Base-by-base conservation (phyloP, 2,113 vertebrate species). In the Psittacula cyanocephala region DNA sequence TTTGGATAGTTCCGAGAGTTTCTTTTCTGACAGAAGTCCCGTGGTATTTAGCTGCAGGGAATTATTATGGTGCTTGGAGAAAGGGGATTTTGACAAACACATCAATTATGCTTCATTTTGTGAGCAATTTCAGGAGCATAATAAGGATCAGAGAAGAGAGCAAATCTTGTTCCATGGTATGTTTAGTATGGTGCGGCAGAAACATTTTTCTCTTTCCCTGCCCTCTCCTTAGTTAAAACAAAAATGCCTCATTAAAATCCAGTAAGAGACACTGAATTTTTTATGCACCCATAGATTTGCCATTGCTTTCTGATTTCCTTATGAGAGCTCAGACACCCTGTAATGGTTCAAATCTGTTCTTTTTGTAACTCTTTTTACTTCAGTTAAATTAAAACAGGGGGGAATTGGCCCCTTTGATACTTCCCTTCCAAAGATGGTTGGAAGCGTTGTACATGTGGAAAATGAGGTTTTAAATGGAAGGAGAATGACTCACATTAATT, bases 401-500 rank as follows among this genome's bases (percentile, higher is more conserved):
- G 77, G 85, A 86, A 93, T 92, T 94, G 92, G 43, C 50, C 74
- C 60, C 83, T 91, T 93, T 72, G 70, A 85, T 92, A 88, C 70
- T 95, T 93, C 57, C 93, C 27, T 89, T 91, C 83, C 81, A 93
- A 91, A 96, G 57, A 19, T 70, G 37, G 37, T 94, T 95, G 75
- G 46, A 94, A 93, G 65, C 55, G 74, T 64, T 89, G 52, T 60
- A 95, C 57, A 62, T 69, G 70, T 94, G 87, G 67, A 93, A 97
- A 97, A 89, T 24, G 72, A 96, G 79, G 23, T 95, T 97, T 96
- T 92, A 96, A 84, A 89, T 94, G 86, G 60, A 95, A 95, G 53
- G 74, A 83, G 59, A 85, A 86, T 97, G 91, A 97, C 62, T 88
- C 83, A 93, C 87, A 91, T 92, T 74, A 81, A 96, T 95, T 97